phyloP scores from a whole-genome alignment of 2,113 vertebrate species.

The Ceuthmochares aereus region DNA sequence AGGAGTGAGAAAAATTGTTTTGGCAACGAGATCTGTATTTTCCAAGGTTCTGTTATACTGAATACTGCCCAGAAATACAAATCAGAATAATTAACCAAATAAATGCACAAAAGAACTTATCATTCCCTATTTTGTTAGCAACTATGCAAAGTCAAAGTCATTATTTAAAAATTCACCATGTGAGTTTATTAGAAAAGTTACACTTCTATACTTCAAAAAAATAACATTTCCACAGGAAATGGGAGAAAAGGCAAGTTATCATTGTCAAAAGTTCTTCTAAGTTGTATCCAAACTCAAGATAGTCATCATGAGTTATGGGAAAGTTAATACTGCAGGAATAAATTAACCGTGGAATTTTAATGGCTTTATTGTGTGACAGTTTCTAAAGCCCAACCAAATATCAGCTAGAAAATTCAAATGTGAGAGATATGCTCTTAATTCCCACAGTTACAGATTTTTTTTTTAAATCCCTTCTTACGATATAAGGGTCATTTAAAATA shows the following conservation, averaged over 20 bases:
- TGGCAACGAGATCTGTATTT: conserved; percentile 41
- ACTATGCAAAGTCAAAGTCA: conserved; percentile 8
- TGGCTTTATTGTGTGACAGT: conserved; percentile 61
- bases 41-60: background rate
- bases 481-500: conserved; percentile 57
- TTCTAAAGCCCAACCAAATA: conserved; percentile 62
- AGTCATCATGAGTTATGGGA: conserved; percentile 61
- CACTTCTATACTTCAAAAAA: background rate
- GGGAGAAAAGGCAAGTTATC: conserved; percentile 50
- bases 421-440: conserved; percentile 41
- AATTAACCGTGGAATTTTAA: conserved; percentile 74
- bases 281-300: conserved; percentile 52
- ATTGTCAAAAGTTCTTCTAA: conserved; percentile 51
- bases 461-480: conserved; percentile 38
- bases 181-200: conserved; percentile 62
- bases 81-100: conserved; percentile 52
- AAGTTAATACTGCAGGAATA: conserved; percentile 70
- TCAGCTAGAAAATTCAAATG: conserved; percentile 52
- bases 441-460: background rate
- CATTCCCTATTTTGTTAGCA: conserved; percentile 29
- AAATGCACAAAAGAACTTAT: conserved; percentile 27
- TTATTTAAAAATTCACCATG: conserved; percentile 55
- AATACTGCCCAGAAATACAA: conserved; percentile 23
- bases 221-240: conserved; percentile 29
- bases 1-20: conserved; percentile 52